A percentile compares a stretch with the other conserved stretches of the same genome.
These are phyloP conservation scores for Sphyrna mokarran DNA, from an alignment of 2,113 vertebrate genomes.

Conservation along the genomic window DNA sequence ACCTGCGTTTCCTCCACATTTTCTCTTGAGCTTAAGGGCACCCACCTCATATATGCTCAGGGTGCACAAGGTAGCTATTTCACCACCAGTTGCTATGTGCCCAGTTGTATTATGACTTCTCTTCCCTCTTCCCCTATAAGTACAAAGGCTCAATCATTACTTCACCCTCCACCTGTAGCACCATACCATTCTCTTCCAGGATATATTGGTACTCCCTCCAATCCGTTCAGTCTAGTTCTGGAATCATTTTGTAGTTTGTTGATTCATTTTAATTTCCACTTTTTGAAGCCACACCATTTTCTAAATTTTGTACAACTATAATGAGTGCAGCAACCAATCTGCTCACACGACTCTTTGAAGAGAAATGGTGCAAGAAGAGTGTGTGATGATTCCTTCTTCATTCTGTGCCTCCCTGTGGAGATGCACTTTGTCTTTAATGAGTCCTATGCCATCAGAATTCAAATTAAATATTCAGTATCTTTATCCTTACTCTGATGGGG, in stretches of 20 bases:
- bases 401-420: neutral
- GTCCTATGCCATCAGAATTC: neutral
- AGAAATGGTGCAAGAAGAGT: neutral
- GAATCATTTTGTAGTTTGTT: neutral
- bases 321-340: neutral
- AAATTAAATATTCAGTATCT: neutral
- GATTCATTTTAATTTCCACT: neutral
- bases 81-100: too few species aligned
- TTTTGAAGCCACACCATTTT: neutral
- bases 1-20: too few species aligned
- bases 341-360: neutral
- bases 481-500: neutral
- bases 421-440: neutral
- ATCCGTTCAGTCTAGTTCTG: neutral
- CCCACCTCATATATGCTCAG: too few species aligned
- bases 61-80: too few species aligned
- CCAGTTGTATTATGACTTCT: too few species aligned
- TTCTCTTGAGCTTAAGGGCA: too few species aligned
- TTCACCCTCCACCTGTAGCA: too few species aligned
- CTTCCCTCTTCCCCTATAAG: too few species aligned
- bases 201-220: neutral
- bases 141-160: too few species aligned
- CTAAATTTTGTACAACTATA: neutral
- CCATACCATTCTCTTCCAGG: neutral
- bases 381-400: neutral